Evolutionary conservation across 2,797 vertebrate genomes (phyloP).

Genomic region (Gobionotothen gibberifrons): DNA sequence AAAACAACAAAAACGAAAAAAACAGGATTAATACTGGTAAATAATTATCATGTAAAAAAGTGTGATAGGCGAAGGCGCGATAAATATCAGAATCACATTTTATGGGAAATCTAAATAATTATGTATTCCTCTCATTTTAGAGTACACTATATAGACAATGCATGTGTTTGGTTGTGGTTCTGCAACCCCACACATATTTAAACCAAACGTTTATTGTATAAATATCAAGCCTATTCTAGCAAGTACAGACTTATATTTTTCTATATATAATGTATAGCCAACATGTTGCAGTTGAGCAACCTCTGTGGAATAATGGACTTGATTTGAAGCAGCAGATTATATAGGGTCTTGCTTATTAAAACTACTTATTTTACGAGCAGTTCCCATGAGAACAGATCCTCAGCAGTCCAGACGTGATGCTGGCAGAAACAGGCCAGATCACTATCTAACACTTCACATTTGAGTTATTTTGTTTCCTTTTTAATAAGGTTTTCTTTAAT

Average conservation of each 20-base stretch:
- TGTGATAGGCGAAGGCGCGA: neutral
- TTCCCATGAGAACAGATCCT: slow-evolving; percentile 14
- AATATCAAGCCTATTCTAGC: neutral
- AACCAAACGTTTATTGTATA: neutral
- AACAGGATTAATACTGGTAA: neutral
- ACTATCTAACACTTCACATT: neutral
- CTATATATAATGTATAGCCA: neutral
- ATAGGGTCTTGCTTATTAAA: slow-evolving; percentile 34
- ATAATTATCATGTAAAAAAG: neutral
- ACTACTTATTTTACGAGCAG: slow-evolving; percentile 25
- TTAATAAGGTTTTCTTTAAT: neutral
- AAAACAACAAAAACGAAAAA: neutral
- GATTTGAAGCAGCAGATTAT: slow-evolving; percentile 22
- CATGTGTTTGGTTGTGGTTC: slow-evolving; percentile 1
- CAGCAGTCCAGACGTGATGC: slow-evolving; percentile 1
- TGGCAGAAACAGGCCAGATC: slow-evolving; percentile 40
- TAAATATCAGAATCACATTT: neutral
- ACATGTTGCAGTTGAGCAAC: slow-evolving; percentile 22
- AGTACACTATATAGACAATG: neutral
- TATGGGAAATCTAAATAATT: neutral
- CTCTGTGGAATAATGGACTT: slow-evolving; percentile 8
- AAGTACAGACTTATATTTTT: neutral
- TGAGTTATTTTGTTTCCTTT: neutral
- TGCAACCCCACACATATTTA: slow-evolving; percentile 6
- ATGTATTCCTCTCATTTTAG: neutral